These are phyloP conservation scores for Eleginops maclovinus DNA, from an alignment of 2,113 vertebrate genomes.

Conservation along the genomic window DNA sequence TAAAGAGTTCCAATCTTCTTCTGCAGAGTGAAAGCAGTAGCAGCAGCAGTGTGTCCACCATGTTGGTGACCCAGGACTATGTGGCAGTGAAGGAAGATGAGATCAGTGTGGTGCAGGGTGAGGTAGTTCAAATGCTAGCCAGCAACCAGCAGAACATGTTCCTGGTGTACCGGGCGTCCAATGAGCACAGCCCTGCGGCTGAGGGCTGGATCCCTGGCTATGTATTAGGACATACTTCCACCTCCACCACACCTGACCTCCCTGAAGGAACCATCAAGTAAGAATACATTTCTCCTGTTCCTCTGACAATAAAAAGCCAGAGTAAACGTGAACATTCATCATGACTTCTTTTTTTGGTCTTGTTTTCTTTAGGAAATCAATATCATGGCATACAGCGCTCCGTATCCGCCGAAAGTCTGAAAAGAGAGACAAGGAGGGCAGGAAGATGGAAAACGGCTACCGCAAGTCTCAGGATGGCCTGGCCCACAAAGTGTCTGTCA, in stretches of 20 bases:
- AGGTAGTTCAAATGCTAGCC: slow-evolving; percentile 99
- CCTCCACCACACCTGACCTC: slow-evolving; percentile 90
- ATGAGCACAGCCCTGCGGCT: slow-evolving; percentile 96
- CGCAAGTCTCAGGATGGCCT: slow-evolving; percentile 95
- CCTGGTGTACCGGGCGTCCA: slow-evolving; percentile 98
- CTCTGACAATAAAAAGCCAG: background rate
- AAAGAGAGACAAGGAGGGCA: slow-evolving; percentile 92
- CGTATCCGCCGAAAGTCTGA: slow-evolving; percentile 98
- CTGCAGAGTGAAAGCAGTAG: slow-evolving; percentile 99
- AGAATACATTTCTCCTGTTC: slow-evolving; percentile 58
- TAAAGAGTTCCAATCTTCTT: slow-evolving; percentile 4
- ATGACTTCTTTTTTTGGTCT: background rate
- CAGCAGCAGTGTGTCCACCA: slow-evolving; percentile 98
- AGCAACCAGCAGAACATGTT: slow-evolving; percentile 99
- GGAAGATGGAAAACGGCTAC: slow-evolving; percentile 93
- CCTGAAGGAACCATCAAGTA: slow-evolving; percentile 98
- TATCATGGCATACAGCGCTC: slow-evolving; percentile 99
- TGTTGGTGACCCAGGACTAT: slow-evolving; percentile 99
- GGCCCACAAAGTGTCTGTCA: slow-evolving; percentile 97
- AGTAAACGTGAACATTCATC: background rate
- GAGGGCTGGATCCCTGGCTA: slow-evolving; percentile 99
- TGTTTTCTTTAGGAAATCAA: slow-evolving; percentile 89
- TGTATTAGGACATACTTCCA: slow-evolving; percentile 96
- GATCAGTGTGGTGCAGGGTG: slow-evolving; percentile 97
- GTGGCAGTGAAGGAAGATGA: slow-evolving; percentile 99